These are phyloP conservation scores for Agrochola circellaris DNA, from an alignment of 2,888 invertebrate genomes.

Conservation along the genomic window DNA sequence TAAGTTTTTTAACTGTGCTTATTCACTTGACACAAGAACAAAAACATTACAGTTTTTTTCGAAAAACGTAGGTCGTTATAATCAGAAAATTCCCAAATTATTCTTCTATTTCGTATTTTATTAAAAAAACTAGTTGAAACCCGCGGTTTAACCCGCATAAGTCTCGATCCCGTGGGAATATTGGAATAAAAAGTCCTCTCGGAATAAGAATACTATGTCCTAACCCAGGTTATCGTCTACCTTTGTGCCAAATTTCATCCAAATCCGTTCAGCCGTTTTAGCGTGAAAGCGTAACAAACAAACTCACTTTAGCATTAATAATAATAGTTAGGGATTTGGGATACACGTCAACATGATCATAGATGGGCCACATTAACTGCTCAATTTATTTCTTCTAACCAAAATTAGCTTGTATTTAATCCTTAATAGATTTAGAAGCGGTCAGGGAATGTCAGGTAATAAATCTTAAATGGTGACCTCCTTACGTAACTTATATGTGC, in stretches of 20 bases:
- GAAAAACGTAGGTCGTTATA: neutral
- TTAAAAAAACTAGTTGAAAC: neutral
- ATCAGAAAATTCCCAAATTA: neutral
- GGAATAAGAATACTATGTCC: no score
- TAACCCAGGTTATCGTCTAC: no score
- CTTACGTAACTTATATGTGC: conserved; percentile 29
- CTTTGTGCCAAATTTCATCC: no score
- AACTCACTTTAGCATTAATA: no score
- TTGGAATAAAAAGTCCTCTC: no score
- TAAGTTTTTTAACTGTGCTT: no score
- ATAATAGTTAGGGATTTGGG: no score
- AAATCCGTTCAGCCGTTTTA: no score
- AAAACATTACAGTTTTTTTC: neutral
- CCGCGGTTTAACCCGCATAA: no score
- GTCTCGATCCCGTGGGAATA: no score
- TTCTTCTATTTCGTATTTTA: neutral
- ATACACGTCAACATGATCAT: conserved; percentile 10
- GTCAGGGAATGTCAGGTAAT: conserved; percentile 46
- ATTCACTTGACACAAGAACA: neutral
- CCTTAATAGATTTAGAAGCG: conserved; percentile 35
- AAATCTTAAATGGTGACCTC: conserved; percentile 51
- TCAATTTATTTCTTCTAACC: conserved; percentile 35
- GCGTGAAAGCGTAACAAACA: no score
- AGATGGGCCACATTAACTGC: conserved; percentile 27
- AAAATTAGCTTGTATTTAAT: conserved; percentile 40